Conservation (phyloP, 2,113 vertebrate genomes). For the Pseudopodoces humilis region DNA sequence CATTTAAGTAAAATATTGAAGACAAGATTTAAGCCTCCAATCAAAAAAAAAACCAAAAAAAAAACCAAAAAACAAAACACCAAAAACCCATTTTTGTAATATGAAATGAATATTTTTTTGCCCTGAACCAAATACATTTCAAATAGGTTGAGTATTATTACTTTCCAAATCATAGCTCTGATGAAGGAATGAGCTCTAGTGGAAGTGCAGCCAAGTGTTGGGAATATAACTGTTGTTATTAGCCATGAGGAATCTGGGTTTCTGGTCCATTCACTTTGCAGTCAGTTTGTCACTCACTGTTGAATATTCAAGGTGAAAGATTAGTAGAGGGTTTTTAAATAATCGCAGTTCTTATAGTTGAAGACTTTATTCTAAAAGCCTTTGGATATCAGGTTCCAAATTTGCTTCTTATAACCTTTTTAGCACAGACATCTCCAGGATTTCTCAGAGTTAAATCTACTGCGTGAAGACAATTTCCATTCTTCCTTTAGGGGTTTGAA, state of each 20-base stretch:
- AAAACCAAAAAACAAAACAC: neutral
- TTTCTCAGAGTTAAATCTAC: neutral
- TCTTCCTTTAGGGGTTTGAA: neutral
- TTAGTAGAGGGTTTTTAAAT: neutral
- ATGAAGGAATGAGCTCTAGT: slow-evolving; percentile 23
- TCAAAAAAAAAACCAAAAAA: neutral
- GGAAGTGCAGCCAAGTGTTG: slow-evolving; percentile 36
- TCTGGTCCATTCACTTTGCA: slow-evolving; percentile 28
- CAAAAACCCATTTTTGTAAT: neutral
- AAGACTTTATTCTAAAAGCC: neutral
- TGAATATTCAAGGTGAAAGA: slow-evolving; percentile 58
- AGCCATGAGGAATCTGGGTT: neutral
- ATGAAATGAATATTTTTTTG: neutral
- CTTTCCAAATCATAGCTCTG: slow-evolving; percentile 19
- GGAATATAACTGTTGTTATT: neutral
- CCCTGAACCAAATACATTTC: slow-evolving; percentile 19
- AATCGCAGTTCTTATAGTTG: neutral
- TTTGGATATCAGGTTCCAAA: neutral
- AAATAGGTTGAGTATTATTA: slow-evolving; percentile 3
- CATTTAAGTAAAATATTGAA: neutral
- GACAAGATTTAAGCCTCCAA: neutral
- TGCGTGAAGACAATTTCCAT: neutral
- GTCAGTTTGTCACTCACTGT: slow-evolving; percentile 43
- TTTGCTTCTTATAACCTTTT: neutral
- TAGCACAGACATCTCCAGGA: neutral